Conservation (phyloP, 2,797 vertebrate species). For the Setipinna tenuifilis region DNA sequence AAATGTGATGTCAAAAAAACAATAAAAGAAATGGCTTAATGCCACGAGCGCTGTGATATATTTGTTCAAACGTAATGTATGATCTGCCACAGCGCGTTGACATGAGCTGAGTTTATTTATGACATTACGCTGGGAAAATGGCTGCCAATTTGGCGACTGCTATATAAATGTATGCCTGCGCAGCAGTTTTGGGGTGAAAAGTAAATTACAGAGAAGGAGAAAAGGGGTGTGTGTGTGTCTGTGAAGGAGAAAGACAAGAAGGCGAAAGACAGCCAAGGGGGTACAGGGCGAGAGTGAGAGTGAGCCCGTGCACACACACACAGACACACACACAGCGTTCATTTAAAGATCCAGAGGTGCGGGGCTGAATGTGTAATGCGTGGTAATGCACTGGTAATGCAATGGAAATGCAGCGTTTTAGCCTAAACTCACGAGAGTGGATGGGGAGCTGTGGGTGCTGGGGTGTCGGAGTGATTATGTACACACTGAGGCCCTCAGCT, state of each 20-base stretch:
- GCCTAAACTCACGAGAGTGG: slow-evolving; percentile 37
- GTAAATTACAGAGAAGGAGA: not conserved
- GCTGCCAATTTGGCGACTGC: not conserved
- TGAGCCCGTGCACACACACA: not conserved
- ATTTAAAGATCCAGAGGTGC: not conserved
- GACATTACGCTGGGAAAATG: not conserved
- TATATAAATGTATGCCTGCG: not conserved
- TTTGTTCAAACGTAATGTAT: not conserved
- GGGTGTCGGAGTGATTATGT: slow-evolving; percentile 39
- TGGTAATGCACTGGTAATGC: not conserved
- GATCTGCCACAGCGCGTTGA: not conserved
- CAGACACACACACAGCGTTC: too few relatives aligned
- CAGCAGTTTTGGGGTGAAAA: not conserved
- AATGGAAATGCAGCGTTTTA: too few relatives aligned
- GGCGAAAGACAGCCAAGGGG: not conserved
- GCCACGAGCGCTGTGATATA: not conserved
- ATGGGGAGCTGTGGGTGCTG: slow-evolving; percentile 26
- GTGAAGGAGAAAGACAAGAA: not conserved
- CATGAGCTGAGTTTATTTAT: not conserved
- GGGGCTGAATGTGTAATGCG: slow-evolving; percentile 26
- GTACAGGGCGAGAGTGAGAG: not conserved
- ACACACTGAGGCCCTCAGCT: slow-evolving; percentile 35
- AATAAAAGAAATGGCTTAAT: not conserved
- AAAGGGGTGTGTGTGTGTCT: not conserved
- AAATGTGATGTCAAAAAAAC: not conserved